Percentiles rank a stretch among this genome's conserved stretches.
Evolutionary conservation across 2,888 invertebrate species (phyloP).

Genomic region (Drosophila atroscutellata): DNA sequence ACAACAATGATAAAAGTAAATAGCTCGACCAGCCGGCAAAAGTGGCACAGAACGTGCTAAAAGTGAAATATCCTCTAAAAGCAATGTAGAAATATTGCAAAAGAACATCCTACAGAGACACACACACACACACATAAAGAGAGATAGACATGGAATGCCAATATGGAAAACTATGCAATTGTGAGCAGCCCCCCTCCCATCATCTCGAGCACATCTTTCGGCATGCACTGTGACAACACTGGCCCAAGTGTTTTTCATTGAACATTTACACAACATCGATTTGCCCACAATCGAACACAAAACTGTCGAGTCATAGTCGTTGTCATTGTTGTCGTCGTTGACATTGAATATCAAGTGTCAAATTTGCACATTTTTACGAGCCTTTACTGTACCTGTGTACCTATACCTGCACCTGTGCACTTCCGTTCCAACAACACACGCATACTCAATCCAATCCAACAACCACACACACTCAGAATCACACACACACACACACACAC

Average conservation of each 20-base stretch:
- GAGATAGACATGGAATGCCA: not conserved
- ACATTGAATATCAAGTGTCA: constrained; percentile 68
- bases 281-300: constrained; percentile 13
- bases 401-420: constrained; percentile 56
- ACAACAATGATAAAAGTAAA: constrained; percentile 60
- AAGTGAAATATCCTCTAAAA: constrained; percentile 53
- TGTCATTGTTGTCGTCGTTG: constrained; percentile 43
- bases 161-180: constrained; percentile 27
- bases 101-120: constrained; percentile 1
- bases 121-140: not conserved
- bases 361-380: constrained; percentile 66
- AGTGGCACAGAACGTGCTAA: constrained; percentile 67
- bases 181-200: not conserved
- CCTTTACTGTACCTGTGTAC: constrained; percentile 50
- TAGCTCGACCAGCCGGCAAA: constrained; percentile 63
- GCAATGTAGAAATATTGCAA: constrained; percentile 11
- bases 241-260: constrained; percentile 44
- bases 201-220: not conserved
- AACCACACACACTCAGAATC: not conserved
- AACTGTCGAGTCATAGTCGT: constrained; percentile 6
- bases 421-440: constrained; percentile 39
- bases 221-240: constrained; percentile 20
- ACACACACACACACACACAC: no score
- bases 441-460: not conserved
- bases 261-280: constrained; percentile 37